Evolutionary conservation across 2,888 invertebrate genomes (phyloP), one percentile per base, ranked within the genome.

Genomic region (Fragum sueziense): DNA sequence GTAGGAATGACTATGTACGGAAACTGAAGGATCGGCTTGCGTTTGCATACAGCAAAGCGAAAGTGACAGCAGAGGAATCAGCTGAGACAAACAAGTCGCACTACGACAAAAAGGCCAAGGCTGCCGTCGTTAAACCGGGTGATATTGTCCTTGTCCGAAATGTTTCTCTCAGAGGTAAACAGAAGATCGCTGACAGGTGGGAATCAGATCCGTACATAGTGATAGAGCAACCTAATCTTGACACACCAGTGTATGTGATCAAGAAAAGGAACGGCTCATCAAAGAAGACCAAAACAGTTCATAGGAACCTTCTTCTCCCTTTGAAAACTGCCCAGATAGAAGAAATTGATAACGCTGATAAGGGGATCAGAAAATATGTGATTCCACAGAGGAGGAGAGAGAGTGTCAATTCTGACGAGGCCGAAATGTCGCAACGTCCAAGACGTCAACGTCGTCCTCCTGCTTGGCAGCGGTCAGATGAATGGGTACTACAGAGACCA

Each of bases 301-400:
- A 65, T n/a, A 29, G 65, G 33, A 65, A 65, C 34, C 65, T 33
- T 33, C 20, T 65, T 4, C 65, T 65, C n/a, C 65, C 65, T 27
- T 7, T 61, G 25, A 61, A 61, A 61, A 61, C 41, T 11, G 9
- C 41, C 17, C 9, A 41, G 17, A 9, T 41, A 41, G 41, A 41
- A 11, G 41, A 41, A 17, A 17, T 11, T 17, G 17, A 41, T 9
- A 41, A 41, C 11, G 41, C 41, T 17, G 41, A 11, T 41, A 9
- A 9, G 41, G 9, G 11, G 9, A 41, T 11, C 11, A 17, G 17
- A 41, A 41, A 41, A 41, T 41, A 41, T 41, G 41, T 41, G 41
- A 41, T 41, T 17, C 41, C 41, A 41, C 41, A 41, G 41, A 41
- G 17, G 17, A 41, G 41, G 17, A 41, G 17, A 11, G 17, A 11